A percentile compares a stretch with the other conserved stretches of the same genome.
Conservation (phyloP, 2,113 vertebrate species). For the Laterallus jamaicensis region DNA sequence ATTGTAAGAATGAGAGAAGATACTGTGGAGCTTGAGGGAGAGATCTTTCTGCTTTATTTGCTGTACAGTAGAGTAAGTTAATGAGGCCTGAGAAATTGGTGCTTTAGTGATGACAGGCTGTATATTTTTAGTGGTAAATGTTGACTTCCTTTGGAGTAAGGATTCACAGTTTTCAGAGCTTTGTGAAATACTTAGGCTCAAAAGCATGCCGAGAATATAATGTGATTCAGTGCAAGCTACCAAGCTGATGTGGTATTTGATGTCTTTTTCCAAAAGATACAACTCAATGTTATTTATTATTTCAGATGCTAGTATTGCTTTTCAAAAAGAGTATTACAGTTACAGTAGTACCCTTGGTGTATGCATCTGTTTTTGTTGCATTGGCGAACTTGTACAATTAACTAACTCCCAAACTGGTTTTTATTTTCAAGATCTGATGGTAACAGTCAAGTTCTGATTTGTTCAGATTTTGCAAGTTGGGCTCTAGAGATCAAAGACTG, state of each 20-base stretch:
- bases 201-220: neutral
- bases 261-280: constrained; percentile 19
- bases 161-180: constrained; percentile 31
- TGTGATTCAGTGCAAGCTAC: neutral
- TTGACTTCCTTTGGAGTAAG: constrained; percentile 15
- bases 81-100: neutral
- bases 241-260: neutral
- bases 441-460: constrained; percentile 21
- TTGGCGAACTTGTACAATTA: constrained; percentile 9
- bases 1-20: neutral
- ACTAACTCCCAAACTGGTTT: constrained; percentile 45
- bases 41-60: neutral
- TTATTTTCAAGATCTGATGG: constrained; percentile 58
- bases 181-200: constrained; percentile 6
- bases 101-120: constrained; percentile 8
- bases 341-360: constrained; percentile 10
- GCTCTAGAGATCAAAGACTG: constrained; percentile 59
- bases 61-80: constrained; percentile 5
- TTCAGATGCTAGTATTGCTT: constrained; percentile 17
- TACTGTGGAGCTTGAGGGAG: neutral
- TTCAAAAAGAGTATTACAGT: constrained; percentile 21
- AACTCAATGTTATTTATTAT: constrained; percentile 1
- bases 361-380: constrained; percentile 39
- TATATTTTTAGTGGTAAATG: constrained; percentile 19
- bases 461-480: constrained; percentile 60